These are phyloP conservation scores for Choristoneura rosaceana DNA, from an alignment of 2,888 invertebrate species.

Conservation along the genomic window DNA sequence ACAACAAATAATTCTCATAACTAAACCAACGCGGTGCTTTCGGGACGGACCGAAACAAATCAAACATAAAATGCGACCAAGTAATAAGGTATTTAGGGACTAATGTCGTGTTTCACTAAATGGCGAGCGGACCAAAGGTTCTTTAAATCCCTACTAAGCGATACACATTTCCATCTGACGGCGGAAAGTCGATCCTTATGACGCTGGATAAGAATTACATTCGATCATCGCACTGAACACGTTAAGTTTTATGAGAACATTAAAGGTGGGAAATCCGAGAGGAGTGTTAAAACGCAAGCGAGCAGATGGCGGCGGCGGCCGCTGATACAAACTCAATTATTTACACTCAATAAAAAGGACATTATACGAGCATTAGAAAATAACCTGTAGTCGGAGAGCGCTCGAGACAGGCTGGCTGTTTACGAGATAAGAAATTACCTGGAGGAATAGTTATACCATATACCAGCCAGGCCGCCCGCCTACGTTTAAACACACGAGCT, in stretches of 20 bases:
- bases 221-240: constrained; percentile 55
- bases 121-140: constrained; percentile 62
- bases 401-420: constrained; percentile 51
- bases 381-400: constrained; percentile 65
- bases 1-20: constrained; percentile 83
- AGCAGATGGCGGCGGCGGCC: constrained; percentile 76
- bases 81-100: constrained; percentile 56
- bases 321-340: constrained; percentile 84
- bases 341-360: constrained; percentile 85
- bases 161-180: constrained; percentile 58
- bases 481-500: constrained; percentile 30
- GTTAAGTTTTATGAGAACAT: constrained; percentile 81
- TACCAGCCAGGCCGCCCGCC: constrained; percentile 27
- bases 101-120: constrained; percentile 59
- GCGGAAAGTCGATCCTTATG: constrained; percentile 57
- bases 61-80: constrained; percentile 64
- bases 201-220: constrained; percentile 57
- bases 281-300: constrained; percentile 76
- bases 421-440: constrained; percentile 62
- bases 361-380: constrained; percentile 82
- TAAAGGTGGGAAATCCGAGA: constrained; percentile 85
- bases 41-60: constrained; percentile 50
- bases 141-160: constrained; percentile 68
- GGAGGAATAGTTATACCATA: constrained; percentile 23
- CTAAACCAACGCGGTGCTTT: constrained; percentile 56